These are phyloP conservation scores for Ophioderma brevispina DNA, from an alignment of 35 echinoderm and acorn worm species.

Conservation along the genomic window DNA sequence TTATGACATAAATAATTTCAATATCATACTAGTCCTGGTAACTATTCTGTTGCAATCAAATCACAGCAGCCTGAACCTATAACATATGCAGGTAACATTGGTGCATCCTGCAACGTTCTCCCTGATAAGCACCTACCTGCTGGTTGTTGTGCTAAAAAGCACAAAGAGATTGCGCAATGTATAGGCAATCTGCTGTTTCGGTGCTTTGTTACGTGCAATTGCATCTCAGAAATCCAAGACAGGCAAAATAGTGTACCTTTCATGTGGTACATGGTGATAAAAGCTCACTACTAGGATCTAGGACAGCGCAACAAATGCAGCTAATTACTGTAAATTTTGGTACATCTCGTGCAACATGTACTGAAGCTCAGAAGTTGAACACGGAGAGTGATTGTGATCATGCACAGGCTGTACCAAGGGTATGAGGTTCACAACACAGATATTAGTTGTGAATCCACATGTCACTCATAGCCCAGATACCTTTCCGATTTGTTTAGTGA, in stretches of 20 bases:
- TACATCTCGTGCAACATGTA: too few species aligned
- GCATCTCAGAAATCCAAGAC: constrained; percentile 26
- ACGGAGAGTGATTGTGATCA: too few species aligned
- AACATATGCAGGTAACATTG: too few species aligned
- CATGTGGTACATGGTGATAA: constrained; percentile 12
- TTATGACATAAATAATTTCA: too few species aligned
- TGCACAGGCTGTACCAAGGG: too few species aligned
- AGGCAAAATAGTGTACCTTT: constrained; percentile 20
- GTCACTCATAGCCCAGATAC: too few species aligned
- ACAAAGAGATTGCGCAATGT: constrained; percentile 36
- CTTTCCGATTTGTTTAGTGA: too few species aligned
- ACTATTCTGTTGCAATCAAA: too few species aligned
- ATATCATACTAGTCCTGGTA: too few species aligned
- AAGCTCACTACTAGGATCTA: constrained; percentile 42
- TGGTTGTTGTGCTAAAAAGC: not conserved
- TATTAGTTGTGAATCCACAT: too few species aligned
- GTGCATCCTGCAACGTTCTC: constrained; percentile 47
- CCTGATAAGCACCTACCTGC: constrained; percentile 4
- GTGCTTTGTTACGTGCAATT: constrained; percentile 18
- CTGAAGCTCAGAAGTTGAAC: too few species aligned
- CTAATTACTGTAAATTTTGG: constrained; percentile 47
- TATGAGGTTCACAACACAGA: too few species aligned
- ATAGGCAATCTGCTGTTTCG: constrained; percentile 6
- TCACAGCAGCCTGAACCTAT: not conserved
- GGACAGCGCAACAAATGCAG: constrained; percentile 49